Conservation (phyloP, 2,888 invertebrate species). For the Myopa tessellatipennis region DNA sequence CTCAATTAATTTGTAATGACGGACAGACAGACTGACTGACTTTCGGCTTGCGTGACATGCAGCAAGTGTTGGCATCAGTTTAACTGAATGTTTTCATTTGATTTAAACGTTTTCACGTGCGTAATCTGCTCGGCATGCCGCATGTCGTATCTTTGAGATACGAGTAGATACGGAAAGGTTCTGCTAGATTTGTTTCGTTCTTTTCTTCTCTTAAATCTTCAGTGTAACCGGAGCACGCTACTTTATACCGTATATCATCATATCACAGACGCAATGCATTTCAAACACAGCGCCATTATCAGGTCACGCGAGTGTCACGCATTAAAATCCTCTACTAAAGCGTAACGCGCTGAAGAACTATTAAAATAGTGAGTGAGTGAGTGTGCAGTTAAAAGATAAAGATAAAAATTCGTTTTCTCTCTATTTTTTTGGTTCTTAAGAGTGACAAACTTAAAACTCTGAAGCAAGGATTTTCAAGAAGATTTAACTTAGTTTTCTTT, state of each 20-base stretch:
- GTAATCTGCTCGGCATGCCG: not conserved
- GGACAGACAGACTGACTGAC: not conserved
- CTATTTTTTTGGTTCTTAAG: too few relatives aligned
- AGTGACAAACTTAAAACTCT: too few relatives aligned
- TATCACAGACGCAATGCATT: not conserved
- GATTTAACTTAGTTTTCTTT: too few relatives aligned
- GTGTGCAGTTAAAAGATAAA: not conserved
- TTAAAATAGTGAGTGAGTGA: not conserved
- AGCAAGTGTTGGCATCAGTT: too few relatives aligned
- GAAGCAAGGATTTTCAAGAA: too few relatives aligned
- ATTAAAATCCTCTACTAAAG: not conserved
- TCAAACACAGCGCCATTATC: not conserved
- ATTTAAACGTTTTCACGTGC: constrained; percentile 33
- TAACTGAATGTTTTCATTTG: too few relatives aligned
- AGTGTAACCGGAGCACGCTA: not conserved
- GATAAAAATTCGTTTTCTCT: not conserved
- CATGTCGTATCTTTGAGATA: constrained; percentile 8
- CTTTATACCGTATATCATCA: not conserved
- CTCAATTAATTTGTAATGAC: constrained; percentile 27
- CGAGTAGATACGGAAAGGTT: not conserved
- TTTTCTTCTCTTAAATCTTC: too few relatives aligned
- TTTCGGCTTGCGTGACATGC: constrained; percentile 27
- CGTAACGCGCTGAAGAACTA: not conserved
- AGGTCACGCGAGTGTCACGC: not conserved
- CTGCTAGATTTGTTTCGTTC: too few relatives aligned